Evolutionary conservation across 2,797 vertebrate genomes (phyloP).

Genomic region (Alcedo quadribrachys): DNA sequence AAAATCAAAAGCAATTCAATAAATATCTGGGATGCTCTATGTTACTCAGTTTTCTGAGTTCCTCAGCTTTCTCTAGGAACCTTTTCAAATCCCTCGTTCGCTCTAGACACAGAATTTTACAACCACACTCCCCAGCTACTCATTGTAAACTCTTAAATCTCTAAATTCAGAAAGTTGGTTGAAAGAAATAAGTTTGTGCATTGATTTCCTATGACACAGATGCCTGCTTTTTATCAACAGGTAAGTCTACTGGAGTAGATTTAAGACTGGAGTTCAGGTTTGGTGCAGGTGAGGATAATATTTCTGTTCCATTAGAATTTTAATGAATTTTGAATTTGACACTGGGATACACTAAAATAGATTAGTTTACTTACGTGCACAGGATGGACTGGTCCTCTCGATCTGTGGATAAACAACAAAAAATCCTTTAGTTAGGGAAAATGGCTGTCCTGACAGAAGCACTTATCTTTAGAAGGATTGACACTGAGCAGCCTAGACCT

Average conservation of each 20-base stretch:
- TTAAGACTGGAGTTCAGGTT: not conserved
- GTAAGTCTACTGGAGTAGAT: not conserved
- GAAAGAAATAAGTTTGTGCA: not conserved
- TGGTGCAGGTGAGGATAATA: not conserved
- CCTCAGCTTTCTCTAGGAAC: not conserved
- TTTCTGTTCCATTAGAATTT: not conserved
- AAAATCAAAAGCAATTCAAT: not conserved
- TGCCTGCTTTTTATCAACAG: not conserved
- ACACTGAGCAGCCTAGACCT: not conserved
- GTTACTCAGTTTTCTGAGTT: not conserved
- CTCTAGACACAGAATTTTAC: not conserved
- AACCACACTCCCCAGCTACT: not conserved
- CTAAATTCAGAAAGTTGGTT: not conserved
- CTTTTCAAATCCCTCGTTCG: not conserved
- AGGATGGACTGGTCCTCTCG: constrained; percentile 96
- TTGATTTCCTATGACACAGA: not conserved
- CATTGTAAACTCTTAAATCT: not conserved
- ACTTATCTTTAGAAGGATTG: not conserved
- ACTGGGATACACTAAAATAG: not conserved
- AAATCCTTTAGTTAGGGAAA: constrained; percentile 1
- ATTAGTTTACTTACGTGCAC: constrained; percentile 89
- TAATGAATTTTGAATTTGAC: not conserved
- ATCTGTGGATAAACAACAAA: constrained; percentile 79
- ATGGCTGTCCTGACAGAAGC: constrained; percentile 28
- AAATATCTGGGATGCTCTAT: not conserved